Evolutionary conservation across 2,888 invertebrate genomes (phyloP), one percentile per base, ranked within the genome.

Genomic region (Pachymerium ferrugineum): DNA sequence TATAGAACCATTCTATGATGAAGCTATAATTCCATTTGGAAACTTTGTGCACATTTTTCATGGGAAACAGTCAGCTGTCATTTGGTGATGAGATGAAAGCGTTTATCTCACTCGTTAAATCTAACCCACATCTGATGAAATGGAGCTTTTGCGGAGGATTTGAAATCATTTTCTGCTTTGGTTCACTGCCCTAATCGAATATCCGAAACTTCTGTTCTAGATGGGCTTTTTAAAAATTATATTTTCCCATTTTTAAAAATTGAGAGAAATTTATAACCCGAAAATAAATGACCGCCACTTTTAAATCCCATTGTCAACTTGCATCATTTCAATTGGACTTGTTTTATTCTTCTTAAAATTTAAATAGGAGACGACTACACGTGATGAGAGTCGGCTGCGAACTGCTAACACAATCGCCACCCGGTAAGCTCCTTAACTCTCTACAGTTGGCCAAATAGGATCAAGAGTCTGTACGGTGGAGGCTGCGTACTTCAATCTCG

Each of bases 21-120:
- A 47, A 47, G 47, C 16, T 47, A 47, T 47, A 47, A 47, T 47
- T 47, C 47, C 47, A 47, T 47, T 47, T 47, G 47, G 47, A 47
- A 47, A 47, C 47, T 47, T 47, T 47, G 47, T n/a, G 47, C 47
- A 16, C 47, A 47, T 47, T 47, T 47, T 47, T 47, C 47, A 47
- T 47, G 47, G 2, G 47, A 47, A n/a, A 47, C 16, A 47, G 47
- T 47, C 47, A 47, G 47, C 47, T 47, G 47, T 47, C 47, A 47
- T 47, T 47, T 47, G 47, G 47, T 47, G 47, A 47, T 47, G 47
- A 47, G 47, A 47, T 47, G 47, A 47, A 47, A 16, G 47, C 47
- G 47, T 47, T 47, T 47, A 47, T 47, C 47, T 47, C 1, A 19
- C 47, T 16, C n/a, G 47, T 16, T 47, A 47, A 47, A 47, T 47